Evolutionary conservation across 2,797 vertebrate species (phyloP).

Genomic region (Myotis pilosus): DNA sequence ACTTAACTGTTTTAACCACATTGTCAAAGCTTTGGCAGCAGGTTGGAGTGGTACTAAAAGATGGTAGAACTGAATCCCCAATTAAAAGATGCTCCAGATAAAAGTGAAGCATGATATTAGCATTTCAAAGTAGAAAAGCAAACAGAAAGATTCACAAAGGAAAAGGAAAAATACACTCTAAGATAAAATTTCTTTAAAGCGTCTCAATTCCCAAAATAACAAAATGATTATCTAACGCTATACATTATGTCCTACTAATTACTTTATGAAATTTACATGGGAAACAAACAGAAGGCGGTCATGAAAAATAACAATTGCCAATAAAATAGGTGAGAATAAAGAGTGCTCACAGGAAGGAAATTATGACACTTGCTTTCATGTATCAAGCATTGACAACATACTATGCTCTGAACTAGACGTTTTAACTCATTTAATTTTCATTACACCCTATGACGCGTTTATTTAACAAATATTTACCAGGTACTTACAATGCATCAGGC

Average conservation of each 20-base stretch:
- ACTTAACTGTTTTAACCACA: not conserved
- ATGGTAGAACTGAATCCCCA: slow-evolving; percentile 55
- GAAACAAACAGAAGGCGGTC: not conserved
- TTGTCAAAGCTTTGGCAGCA: not conserved
- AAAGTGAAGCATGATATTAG: slow-evolving; percentile 73
- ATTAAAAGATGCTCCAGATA: slow-evolving; percentile 67
- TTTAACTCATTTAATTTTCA: slow-evolving; percentile 8
- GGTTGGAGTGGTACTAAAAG: not conserved
- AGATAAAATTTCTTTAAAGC: slow-evolving; percentile 78
- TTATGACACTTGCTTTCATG: not conserved
- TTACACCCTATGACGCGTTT: not conserved
- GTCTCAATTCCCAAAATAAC: slow-evolving; percentile 69
- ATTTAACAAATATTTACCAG: not conserved
- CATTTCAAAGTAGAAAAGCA: slow-evolving; percentile 80
- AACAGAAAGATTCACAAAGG: slow-evolving; percentile 75
- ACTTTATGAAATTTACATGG: slow-evolving; percentile 44
- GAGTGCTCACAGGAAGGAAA: not conserved
- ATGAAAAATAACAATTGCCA: not conserved
- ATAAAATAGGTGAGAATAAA: not conserved
- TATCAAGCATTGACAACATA: not conserved
- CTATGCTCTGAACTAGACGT: not conserved
- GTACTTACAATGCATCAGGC: not conserved
- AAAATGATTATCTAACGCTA: slow-evolving; percentile 71
- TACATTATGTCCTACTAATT: slow-evolving; percentile 75
- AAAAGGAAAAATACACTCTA: slow-evolving; percentile 78